These are phyloP conservation scores for Cremastobaeus sp. DNA, from an alignment of 2,888 invertebrate species.

Conservation along the genomic window DNA sequence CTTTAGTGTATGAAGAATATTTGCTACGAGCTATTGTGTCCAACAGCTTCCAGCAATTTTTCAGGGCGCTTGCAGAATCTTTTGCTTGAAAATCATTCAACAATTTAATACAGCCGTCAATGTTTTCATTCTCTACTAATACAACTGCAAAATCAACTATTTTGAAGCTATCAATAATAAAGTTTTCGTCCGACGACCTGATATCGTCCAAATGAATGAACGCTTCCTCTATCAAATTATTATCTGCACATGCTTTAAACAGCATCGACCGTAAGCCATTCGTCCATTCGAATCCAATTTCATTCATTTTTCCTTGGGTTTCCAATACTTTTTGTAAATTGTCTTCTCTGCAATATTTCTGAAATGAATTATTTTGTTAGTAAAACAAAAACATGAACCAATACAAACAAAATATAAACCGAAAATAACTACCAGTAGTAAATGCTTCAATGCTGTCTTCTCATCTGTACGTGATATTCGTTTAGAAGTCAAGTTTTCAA, in stretches of 20 bases:
- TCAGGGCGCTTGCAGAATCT: background rate
- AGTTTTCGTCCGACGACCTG: background rate
- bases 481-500: background rate
- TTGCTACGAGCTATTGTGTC: conserved; percentile 8
- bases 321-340: background rate
- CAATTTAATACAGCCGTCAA: conserved; percentile 1
- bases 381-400: no score
- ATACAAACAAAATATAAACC: background rate
- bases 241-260: background rate
- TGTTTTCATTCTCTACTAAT: background rate
- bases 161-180: background rate
- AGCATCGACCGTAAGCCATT: background rate
- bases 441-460: background rate
- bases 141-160: background rate
- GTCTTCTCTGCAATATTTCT: conserved; percentile 9
- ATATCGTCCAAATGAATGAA: background rate
- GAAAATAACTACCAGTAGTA: background rate
- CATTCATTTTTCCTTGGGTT: background rate
- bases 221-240: conserved; percentile 3
- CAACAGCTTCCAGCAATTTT: conserved; percentile 6
- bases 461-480: background rate
- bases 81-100: background rate
- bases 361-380: no score
- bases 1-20: background rate
- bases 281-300: background rate